phyloP scores from a whole-genome alignment of 2,888 invertebrate genomes.

The Macrophya alboannulata region DNA sequence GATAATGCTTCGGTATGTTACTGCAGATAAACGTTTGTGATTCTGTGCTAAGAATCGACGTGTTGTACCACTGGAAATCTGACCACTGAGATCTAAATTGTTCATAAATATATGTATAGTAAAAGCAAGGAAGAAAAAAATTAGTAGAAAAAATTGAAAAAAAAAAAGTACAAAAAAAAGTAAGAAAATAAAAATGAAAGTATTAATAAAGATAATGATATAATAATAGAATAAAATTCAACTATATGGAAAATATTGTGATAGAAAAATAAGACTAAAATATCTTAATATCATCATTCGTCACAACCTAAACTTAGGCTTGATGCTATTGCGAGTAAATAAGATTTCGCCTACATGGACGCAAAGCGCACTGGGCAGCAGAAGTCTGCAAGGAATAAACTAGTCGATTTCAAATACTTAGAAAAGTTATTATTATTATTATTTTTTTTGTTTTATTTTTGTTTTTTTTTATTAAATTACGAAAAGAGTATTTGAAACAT shows the following conservation, averaged over 20 bases:
- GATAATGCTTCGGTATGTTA: background rate
- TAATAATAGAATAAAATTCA: slow-evolving; percentile 3
- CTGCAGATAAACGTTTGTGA: background rate
- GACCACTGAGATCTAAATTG: slow-evolving; percentile 34
- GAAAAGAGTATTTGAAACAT: background rate
- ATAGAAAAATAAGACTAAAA: slow-evolving; percentile 50
- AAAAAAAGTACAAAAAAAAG: background rate
- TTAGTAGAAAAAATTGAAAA: background rate
- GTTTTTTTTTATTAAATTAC: background rate
- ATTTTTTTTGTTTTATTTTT: no score
- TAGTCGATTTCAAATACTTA: background rate
- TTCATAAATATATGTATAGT: slow-evolving; percentile 11
- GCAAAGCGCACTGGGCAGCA: slow-evolving; percentile 29
- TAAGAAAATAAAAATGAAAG: background rate
- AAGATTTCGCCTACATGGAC: slow-evolving; percentile 34
- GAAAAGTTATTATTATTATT: background rate
- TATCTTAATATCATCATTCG: slow-evolving; percentile 44
- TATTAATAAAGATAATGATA: background rate
- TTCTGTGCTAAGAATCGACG: slow-evolving; percentile 10
- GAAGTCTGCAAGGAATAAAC: slow-evolving; percentile 24
- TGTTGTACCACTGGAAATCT: slow-evolving; percentile 47
- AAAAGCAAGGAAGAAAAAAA: slow-evolving; percentile 5
- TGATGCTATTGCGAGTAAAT: slow-evolving; percentile 47
- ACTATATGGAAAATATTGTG: slow-evolving; percentile 7
- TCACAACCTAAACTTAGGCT: background rate